Base-by-base conservation (phyloP, 2,888 invertebrate genomes). In the Pseudoips prasinana region DNA sequence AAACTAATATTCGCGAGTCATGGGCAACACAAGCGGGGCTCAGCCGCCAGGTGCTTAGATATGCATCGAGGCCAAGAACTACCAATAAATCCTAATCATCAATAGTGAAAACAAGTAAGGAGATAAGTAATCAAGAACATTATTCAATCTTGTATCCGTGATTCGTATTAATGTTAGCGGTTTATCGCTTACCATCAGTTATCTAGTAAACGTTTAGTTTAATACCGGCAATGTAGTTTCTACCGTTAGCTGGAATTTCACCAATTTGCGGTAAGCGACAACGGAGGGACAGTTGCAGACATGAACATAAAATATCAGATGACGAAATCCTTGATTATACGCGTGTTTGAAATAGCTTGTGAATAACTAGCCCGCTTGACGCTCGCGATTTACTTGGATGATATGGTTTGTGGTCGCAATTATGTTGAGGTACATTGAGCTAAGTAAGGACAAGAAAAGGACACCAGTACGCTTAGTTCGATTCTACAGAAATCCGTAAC, bases 201-300 rank as follows among this genome's bases (percentile, higher is more conserved):
- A 55, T 56, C 43, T 47, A 37, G 30, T 25, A 36, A 48, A 48
- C 38, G 30, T 55, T 43, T 29, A 41, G 37, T 46, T 41, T 59
- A 49, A 59, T 58, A 40, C 45, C 39, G 28, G 33, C 25, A 27
- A 23, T 22, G 35, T 29, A 31, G 36, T 54, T 51, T 60, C 46
- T 51, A 58, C 51, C 44, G 51, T 58, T 58, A 54, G 29, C 24
- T 46, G 36, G 27, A 51, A 54, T 58, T 58, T 58, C 61, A 51
- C 58, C 54, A 51, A 52, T 57, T 49, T 57, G 57, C 39, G 57
- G 59, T 46, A 33, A 56, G 35, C 11, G 3, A 20, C 20, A 20
- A 20, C n/a, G 14, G 14, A 14, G 14, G 14, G 43, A 58, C 44
- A 44, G 45, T 44, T 59, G 29, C 30, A 28, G 29, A 31, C 38